Conservation (phyloP, 2,888 invertebrate species). For the Linyphia triangularis region DNA sequence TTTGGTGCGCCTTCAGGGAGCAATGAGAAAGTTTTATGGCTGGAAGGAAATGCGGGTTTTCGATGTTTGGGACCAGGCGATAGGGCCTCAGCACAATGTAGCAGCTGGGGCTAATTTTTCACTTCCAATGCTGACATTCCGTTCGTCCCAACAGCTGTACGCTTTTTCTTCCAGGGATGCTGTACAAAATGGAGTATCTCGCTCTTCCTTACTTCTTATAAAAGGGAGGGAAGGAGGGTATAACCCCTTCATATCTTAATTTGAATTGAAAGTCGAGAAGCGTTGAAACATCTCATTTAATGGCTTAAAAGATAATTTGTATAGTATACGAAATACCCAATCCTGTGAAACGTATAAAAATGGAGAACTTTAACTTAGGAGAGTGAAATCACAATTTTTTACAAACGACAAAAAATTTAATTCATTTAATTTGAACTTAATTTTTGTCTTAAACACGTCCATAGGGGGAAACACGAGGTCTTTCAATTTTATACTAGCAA, state of each 20-base stretch:
- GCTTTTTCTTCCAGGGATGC: slow-evolving; percentile 41
- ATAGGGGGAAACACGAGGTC: no score
- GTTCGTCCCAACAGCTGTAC: slow-evolving; percentile 51
- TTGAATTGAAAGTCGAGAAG: slow-evolving; percentile 32
- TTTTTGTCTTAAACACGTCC: no score
- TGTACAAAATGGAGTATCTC: slow-evolving; percentile 60
- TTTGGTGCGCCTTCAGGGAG: slow-evolving; percentile 71
- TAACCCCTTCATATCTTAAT: no score
- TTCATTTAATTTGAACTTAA: no score
- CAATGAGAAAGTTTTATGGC: slow-evolving; percentile 74
- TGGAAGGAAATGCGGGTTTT: slow-evolving; percentile 61
- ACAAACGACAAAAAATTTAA: no score
- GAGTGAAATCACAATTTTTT: no score
- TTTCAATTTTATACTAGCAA: no score
- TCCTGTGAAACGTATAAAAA: no score
- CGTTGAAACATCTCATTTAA: slow-evolving; percentile 4
- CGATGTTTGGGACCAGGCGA: slow-evolving; percentile 62
- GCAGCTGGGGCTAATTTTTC: slow-evolving; percentile 75
- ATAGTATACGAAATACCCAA: no score
- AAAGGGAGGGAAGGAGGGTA: background rate
- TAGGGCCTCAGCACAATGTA: slow-evolving; percentile 67
- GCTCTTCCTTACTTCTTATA: background rate
- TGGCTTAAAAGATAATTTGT: background rate
- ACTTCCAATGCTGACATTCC: slow-evolving; percentile 67
- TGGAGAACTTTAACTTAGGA: no score